Base-by-base conservation (phyloP, 2,113 vertebrate genomes). In the Cinclus mexicanus region DNA sequence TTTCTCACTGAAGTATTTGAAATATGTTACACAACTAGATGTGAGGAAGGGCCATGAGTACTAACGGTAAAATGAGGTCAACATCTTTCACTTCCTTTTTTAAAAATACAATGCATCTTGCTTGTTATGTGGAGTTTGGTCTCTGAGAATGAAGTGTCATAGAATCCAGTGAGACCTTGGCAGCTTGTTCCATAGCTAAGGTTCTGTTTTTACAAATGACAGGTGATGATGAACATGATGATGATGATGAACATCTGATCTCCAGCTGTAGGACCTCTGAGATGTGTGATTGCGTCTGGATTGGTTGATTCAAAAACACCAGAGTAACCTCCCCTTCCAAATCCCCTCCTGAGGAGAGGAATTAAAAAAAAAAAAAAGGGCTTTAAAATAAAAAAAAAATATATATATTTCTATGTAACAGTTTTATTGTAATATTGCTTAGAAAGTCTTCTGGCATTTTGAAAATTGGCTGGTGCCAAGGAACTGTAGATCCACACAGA, bases 361-460 rank as follows among this genome's bases (percentile, higher is more conserved):
- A 64, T 39, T 44, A 0, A 8, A 31, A 37, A 44, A 44, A 33
- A 63, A 13, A 37, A 21, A 15, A n/a, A n/a, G n/a, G 0, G 1
- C 2, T 56, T 49, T 14, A 17, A 65, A 61, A 15, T 25, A 18
- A 23, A 19, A 6, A 35, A 9, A 15, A 8, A 10, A 35, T 0
- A 28, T 8, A 8, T 4, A 2, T 44, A 21, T 63, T 26, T 50
- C 1, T 19, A 17, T 23, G 4, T 35, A 74, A 25, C 9, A 23
- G 3, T 35, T 52, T 44, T 63, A 19, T 56, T 76, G 22, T 47
- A 82, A 15, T 39, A n/a, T 5, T 69, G 28, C 10, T 72, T 53
- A 53, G 24, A 69, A 89, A 56, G 35, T 55, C 29, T 61, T 65
- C n/a, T 56, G n/a, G 9, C 7, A 41, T 42, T 67, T 60, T 72